phyloP scores from a whole-genome alignment of 2,888 invertebrate genomes.

The Fragum sueziense region DNA sequence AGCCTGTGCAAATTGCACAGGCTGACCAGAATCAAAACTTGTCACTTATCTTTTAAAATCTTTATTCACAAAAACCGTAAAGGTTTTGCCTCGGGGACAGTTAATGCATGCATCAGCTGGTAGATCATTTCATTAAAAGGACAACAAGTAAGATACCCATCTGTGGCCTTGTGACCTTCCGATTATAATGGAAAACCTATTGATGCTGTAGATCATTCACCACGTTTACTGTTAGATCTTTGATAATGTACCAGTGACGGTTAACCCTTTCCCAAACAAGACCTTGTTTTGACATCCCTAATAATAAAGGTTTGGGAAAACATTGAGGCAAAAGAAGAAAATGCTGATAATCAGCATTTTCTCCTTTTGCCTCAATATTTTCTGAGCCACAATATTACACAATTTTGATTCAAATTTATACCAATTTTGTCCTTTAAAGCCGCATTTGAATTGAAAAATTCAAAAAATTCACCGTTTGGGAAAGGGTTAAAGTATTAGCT shows the following conservation, averaged over 20 bases:
- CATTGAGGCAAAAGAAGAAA: too few relatives aligned
- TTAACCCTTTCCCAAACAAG: neutral
- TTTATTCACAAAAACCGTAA: too few relatives aligned
- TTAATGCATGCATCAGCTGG: neutral
- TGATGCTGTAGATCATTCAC: neutral
- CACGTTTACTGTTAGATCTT: neutral
- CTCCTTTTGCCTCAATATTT: too few relatives aligned
- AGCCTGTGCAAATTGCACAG: neutral
- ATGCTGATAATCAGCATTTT: too few relatives aligned
- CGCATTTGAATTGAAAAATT: neutral
- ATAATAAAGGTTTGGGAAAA: too few relatives aligned
- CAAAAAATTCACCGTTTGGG: neutral
- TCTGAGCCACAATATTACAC: too few relatives aligned
- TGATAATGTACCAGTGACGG: neutral
- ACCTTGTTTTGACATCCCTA: too few relatives aligned
- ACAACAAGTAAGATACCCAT: constrained; percentile 4
- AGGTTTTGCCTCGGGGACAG: neutral
- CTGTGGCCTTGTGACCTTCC: constrained; percentile 1
- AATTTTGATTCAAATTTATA: too few relatives aligned
- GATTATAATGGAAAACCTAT: neutral
- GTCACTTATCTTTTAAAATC: too few relatives aligned
- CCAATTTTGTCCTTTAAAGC: neutral
- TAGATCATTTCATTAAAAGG: neutral
- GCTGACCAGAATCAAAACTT: too few relatives aligned
- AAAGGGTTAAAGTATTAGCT: neutral